Conservation (phyloP, 1,140 invertebrate species). For the Sycophaga agraensis region DNA sequence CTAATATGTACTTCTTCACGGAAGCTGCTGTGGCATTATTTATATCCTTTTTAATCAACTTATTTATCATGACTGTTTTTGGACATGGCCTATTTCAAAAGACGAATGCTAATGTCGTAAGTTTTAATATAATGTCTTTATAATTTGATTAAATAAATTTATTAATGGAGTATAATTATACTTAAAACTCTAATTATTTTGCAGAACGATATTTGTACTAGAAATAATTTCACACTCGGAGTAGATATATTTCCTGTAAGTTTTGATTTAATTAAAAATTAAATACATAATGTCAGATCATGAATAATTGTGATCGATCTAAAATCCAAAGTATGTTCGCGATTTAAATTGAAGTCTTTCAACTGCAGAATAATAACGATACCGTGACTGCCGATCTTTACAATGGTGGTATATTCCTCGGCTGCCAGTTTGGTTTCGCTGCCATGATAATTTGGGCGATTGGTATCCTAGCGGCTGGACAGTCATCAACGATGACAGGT, state of each 20-base stretch:
- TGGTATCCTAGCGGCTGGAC: slow-evolving; percentile 86
- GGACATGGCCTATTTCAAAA: slow-evolving; percentile 77
- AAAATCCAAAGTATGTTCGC: not conserved
- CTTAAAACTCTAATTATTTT: not conserved
- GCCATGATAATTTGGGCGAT: slow-evolving; percentile 90
- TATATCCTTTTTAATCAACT: slow-evolving; percentile 86
- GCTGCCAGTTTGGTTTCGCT: slow-evolving; percentile 78
- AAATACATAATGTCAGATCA: not conserved
- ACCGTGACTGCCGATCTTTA: slow-evolving; percentile 75
- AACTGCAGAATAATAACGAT: slow-evolving; percentile 57
- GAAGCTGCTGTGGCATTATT: slow-evolving; percentile 81
- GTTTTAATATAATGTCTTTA: slow-evolving; percentile 35
- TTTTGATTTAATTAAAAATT: not conserved
- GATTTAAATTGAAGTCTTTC: not conserved
- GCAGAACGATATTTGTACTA: slow-evolving; percentile 53
- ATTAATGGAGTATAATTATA: no score
- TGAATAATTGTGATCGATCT: not conserved
- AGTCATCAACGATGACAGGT: slow-evolving; percentile 89
- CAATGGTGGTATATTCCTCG: slow-evolving; percentile 81
- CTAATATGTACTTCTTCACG: slow-evolving; percentile 87
- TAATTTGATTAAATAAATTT: not conserved
- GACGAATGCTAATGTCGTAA: slow-evolving; percentile 71
- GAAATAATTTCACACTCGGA: slow-evolving; percentile 50
- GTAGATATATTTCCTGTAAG: slow-evolving; percentile 44
- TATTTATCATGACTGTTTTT: slow-evolving; percentile 88